Evolutionary conservation across 2,797 vertebrate genomes (phyloP).

Genomic region (Muscicapa comitata): DNA sequence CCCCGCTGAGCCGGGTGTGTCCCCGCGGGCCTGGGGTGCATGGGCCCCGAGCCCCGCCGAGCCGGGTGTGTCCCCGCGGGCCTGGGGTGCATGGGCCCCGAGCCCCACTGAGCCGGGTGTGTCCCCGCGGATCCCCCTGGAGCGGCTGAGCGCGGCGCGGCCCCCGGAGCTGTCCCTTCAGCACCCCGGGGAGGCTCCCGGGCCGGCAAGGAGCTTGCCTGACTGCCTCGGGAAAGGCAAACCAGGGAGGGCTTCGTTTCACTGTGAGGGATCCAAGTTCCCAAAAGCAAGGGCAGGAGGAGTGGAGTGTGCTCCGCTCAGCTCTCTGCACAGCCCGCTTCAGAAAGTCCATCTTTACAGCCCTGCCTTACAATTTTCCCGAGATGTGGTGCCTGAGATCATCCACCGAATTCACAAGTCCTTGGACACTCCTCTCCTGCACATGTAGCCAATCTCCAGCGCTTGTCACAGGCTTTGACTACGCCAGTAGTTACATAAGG

Average conservation of each 20-base stretch:
- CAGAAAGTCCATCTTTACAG: neutral
- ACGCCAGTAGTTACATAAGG: neutral
- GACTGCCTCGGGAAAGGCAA: neutral
- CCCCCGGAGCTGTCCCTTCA: slow-evolving; percentile 71
- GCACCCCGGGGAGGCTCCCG: slow-evolving; percentile 10
- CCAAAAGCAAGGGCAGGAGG: neutral
- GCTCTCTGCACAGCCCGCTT: neutral
- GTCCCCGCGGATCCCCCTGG: neutral
- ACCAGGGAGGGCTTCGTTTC: neutral
- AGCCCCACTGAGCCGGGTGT: too few species aligned
- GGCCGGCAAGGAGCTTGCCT: accelerated
- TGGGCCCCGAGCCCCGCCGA: neutral
- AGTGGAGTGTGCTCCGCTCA: neutral
- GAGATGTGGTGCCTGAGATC: neutral
- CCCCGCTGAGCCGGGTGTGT: too few species aligned
- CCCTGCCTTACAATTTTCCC: neutral
- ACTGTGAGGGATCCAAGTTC: neutral
- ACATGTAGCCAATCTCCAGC: neutral
- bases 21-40: neutral
- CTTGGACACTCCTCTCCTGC: neutral
- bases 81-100: neutral
- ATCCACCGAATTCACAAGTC: neutral
- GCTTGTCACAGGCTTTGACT: neutral
- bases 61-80: neutral
- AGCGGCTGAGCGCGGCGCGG: neutral